These are phyloP conservation scores for Catamblyrhynchus diadema DNA, from an alignment of 2,797 vertebrate genomes.

Conservation along the genomic window DNA sequence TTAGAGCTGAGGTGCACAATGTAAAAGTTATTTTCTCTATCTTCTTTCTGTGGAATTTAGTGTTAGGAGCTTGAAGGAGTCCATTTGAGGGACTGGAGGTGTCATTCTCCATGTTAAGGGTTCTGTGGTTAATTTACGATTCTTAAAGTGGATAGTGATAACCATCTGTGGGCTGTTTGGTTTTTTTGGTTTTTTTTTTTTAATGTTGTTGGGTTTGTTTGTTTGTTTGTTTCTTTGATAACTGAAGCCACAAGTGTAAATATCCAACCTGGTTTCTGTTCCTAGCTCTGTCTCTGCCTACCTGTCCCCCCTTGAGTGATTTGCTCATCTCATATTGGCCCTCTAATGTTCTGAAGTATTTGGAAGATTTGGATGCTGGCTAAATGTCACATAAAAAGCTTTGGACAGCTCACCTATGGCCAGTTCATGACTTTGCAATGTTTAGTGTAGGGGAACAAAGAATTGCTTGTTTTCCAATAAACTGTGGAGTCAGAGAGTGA, in stretches of 20 bases:
- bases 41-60: not conserved
- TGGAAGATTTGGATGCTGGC: not conserved
- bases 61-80: not conserved
- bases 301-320: not conserved
- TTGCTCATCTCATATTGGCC: not conserved
- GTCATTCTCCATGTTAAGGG: not conserved
- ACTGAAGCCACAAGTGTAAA: not conserved
- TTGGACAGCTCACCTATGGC: not conserved
- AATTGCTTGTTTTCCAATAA: not conserved
- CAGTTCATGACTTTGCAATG: not conserved
- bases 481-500: not conserved
- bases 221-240: not conserved
- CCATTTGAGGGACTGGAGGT: not conserved
- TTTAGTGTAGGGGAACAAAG: not conserved
- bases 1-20: not conserved
- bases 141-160: not conserved
- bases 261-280: not conserved
- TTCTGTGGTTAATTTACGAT: not conserved
- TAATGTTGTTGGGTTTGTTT: not conserved
- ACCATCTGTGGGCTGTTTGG: not conserved
- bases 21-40: not conserved
- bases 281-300: not conserved
- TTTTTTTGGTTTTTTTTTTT: not conserved
- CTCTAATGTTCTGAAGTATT: not conserved
- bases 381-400: not conserved